A percentile compares a stretch with the other conserved stretches of the same genome.
Conservation (phyloP, 1,140 invertebrate species). For the Metaphire vulgaris region DNA sequence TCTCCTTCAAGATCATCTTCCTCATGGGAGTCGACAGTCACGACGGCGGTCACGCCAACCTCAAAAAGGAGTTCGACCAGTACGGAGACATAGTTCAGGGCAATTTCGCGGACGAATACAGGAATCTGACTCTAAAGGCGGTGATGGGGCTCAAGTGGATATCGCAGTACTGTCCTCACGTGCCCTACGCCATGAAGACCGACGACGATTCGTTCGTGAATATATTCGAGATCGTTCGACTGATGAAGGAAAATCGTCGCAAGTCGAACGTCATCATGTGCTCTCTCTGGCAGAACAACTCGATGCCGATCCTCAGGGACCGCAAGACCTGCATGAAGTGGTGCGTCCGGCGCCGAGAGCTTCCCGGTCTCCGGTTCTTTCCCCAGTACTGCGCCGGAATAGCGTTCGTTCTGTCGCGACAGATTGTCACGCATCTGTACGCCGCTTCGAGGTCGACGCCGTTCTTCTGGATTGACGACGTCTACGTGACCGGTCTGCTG, state of each 20-base stretch:
- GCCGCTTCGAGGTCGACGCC: conserved; percentile 37
- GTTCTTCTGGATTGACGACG: conserved; percentile 53
- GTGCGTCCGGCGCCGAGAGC: conserved; percentile 47
- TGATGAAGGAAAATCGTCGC: neutral
- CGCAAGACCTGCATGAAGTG: conserved; percentile 42
- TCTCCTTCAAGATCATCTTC: conserved; percentile 56
- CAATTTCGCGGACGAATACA: conserved; percentile 69
- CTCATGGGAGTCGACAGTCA: conserved; percentile 58
- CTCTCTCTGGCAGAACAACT: neutral
- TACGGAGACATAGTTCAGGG: conserved; percentile 71
- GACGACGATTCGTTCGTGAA: conserved; percentile 58
- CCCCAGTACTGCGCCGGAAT: conserved; percentile 54
- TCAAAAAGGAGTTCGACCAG: conserved; percentile 59
- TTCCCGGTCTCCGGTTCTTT: conserved; percentile 45
- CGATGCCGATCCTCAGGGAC: conserved; percentile 21
- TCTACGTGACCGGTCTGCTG: conserved; percentile 51
- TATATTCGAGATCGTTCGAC: conserved; percentile 36
- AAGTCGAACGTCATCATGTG: neutral
- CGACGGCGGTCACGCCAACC: conserved; percentile 42
- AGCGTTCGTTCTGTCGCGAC: conserved; percentile 47
- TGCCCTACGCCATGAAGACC: conserved; percentile 54
- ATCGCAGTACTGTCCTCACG: conserved; percentile 59
- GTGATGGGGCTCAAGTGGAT: conserved; percentile 71
- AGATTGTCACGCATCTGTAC: conserved; percentile 45
- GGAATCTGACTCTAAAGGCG: conserved; percentile 81